Base-by-base conservation (phyloP, 23 tunicate genomes). In the Botrylloides violaceus region DNA sequence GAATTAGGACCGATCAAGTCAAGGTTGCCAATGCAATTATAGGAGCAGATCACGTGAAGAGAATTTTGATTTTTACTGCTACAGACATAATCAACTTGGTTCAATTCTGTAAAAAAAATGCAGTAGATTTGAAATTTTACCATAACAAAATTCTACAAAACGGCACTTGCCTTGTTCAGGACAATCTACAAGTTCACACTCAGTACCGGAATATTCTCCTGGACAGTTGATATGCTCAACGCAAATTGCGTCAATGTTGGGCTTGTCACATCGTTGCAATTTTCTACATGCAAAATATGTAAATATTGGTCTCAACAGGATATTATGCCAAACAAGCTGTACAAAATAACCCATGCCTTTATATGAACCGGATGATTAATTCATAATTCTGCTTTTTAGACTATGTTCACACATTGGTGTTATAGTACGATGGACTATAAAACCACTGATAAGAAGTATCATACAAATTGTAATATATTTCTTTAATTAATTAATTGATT, bases 101-200 rank as follows among this genome's bases (percentile, higher is more conserved):
- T 15, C 0, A 60, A 28, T 12, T 25, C 65, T 60, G 29, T 18
- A 60, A 60, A n/a, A n/a, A n/a, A n/a, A n/a, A n/a, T n/a, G n/a
- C n/a, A n/a, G n/a, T n/a, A n/a, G n/a, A n/a, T n/a, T n/a, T n/a
- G n/a, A n/a, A n/a, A n/a, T n/a, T n/a, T n/a, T n/a, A n/a, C n/a
- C n/a, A n/a, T n/a, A n/a, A n/a, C n/a, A n/a, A n/a, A n/a, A n/a
- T n/a, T n/a, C n/a, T n/a, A n/a, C n/a, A n/a, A n/a, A 15, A 60
- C 20, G 36, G 5, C 22, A 21, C 18, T 36, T 68, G 37, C 74
- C 58, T 68, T 36, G 58, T 5, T 19, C 47, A 0, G 74, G 57
- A 28, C 74, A 68, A 32, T 68, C 4, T 0, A 37, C 58, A 37
- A 68, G 23, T 68, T 68, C 58, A 68, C 74, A 68, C 7, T 68